A percentile compares a stretch with the other conserved stretches of the same genome.
Evolutionary conservation across 2,113 vertebrate genomes (phyloP).

Genomic region (Cavia aperea): DNA sequence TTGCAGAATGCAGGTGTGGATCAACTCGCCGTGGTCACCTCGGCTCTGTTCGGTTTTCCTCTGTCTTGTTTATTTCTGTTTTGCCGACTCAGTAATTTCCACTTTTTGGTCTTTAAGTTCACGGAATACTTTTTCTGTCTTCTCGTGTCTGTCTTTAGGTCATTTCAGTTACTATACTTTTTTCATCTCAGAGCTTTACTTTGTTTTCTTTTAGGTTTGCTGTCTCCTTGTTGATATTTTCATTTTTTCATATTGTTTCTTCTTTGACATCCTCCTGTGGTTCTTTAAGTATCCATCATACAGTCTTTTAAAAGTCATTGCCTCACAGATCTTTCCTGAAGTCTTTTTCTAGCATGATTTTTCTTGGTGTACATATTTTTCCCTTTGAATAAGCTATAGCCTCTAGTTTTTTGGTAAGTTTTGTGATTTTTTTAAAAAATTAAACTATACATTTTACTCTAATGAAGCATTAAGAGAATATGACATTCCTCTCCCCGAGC

Average conservation of each 20-base stretch:
- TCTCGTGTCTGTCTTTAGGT: not conserved
- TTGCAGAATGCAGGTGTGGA: not conserved
- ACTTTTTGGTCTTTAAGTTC: not conserved
- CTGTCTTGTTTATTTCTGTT: not conserved
- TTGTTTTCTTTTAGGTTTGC: not conserved
- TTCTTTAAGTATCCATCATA: not conserved
- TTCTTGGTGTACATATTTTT: not conserved
- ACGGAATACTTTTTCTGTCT: not conserved
- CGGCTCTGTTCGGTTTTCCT: not conserved
- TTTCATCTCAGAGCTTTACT: not conserved
- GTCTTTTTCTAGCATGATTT: not conserved
- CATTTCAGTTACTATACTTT: not conserved
- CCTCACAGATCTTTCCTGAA: not conserved
- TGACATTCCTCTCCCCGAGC: not conserved
- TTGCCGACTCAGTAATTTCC: not conserved
- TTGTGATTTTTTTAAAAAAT: not conserved
- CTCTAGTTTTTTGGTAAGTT: not conserved
- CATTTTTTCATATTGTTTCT: not conserved
- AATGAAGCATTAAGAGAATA: not conserved
- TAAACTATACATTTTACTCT: not conserved
- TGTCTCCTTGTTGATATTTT: not conserved
- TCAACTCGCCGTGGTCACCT: not conserved
- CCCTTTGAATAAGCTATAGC: no score
- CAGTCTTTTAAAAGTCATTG: not conserved
- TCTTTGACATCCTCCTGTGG: not conserved